phyloP scores from a whole-genome alignment of 1,140 invertebrate genomes.

The Ceratina australensis region DNA sequence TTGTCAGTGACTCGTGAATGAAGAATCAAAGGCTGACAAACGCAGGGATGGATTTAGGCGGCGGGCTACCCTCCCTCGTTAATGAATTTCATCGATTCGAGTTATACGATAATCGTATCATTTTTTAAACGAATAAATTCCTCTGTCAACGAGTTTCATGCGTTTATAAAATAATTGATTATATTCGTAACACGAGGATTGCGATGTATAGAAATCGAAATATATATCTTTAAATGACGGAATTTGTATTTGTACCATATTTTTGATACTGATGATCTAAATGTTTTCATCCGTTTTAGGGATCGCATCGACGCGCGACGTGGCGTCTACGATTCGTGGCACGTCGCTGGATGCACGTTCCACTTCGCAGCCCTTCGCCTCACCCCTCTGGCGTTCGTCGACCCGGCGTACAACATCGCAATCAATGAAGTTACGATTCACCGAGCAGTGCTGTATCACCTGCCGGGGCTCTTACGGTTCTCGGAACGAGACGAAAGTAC shows the following conservation, averaged over 20 bases:
- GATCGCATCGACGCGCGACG: not conserved
- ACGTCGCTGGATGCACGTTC: slow-evolving; percentile 56
- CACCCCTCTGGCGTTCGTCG: slow-evolving; percentile 44
- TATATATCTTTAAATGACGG: too few relatives aligned
- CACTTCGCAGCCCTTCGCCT: slow-evolving; percentile 48
- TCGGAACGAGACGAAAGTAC: too few relatives aligned
- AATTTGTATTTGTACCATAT: too few relatives aligned
- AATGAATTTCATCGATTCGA: not conserved
- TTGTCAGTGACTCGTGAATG: slow-evolving; percentile 36
- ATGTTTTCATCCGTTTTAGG: too few relatives aligned
- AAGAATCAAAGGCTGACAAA: slow-evolving; percentile 29
- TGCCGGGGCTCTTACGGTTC: not conserved
- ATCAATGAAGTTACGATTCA: slow-evolving; percentile 79
- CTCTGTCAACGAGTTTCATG: too few relatives aligned
- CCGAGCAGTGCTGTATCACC: slow-evolving; percentile 72
- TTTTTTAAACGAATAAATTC: not conserved
- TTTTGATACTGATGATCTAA: too few relatives aligned
- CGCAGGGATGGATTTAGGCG: not conserved
- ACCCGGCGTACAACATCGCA: slow-evolving; percentile 74
- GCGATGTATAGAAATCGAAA: too few relatives aligned
- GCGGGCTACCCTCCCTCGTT: not conserved
- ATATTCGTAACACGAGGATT: too few relatives aligned
- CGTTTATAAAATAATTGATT: too few relatives aligned
- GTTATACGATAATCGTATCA: not conserved
- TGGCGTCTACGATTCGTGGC: not conserved